Conservation (phyloP, 1,140 invertebrate genomes). For the Calliopsis andreniformis region DNA sequence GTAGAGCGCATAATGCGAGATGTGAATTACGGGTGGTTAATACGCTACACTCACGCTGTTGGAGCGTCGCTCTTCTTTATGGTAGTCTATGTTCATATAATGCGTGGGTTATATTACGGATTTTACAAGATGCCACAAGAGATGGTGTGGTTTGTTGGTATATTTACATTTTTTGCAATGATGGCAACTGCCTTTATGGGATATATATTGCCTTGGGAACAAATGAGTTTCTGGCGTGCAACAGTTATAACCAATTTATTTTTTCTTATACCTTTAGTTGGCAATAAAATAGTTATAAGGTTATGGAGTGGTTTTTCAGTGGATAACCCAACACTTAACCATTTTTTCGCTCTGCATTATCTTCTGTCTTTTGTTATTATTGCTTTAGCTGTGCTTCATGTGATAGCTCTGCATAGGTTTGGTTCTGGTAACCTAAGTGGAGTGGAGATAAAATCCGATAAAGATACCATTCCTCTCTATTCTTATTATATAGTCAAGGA, state of each 20-base stretch:
- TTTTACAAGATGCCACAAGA: conserved; percentile 78
- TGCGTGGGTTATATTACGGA: conserved; percentile 81
- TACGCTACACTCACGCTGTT: conserved; percentile 83
- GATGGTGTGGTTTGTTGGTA: conserved; percentile 81
- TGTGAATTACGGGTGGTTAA: conserved; percentile 82
- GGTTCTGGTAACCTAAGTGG: conserved; percentile 83
- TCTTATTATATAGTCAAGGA: conserved; percentile 5
- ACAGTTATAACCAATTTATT: conserved; percentile 86
- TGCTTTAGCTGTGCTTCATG: conserved; percentile 82
- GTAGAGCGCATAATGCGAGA: conserved; percentile 81
- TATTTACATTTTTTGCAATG: conserved; percentile 82
- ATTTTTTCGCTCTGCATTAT: conserved; percentile 86
- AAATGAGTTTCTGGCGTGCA: conserved; percentile 86
- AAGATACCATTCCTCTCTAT: conserved; percentile 83
- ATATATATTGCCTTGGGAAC: conserved; percentile 85
- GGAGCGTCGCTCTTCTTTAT: conserved; percentile 83
- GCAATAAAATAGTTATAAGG: conserved; percentile 83
- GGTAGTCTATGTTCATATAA: conserved; percentile 80
- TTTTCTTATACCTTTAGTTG: conserved; percentile 84
- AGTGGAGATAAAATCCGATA: conserved; percentile 82
- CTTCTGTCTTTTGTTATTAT: conserved; percentile 84
- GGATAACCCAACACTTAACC: conserved; percentile 84
- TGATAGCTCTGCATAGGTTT: conserved; percentile 83
- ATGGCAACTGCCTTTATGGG: conserved; percentile 85
- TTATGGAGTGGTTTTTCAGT: conserved; percentile 85